phyloP scores from a whole-genome alignment of 2,797 vertebrate species.

The Halcyon leucocephala region DNA sequence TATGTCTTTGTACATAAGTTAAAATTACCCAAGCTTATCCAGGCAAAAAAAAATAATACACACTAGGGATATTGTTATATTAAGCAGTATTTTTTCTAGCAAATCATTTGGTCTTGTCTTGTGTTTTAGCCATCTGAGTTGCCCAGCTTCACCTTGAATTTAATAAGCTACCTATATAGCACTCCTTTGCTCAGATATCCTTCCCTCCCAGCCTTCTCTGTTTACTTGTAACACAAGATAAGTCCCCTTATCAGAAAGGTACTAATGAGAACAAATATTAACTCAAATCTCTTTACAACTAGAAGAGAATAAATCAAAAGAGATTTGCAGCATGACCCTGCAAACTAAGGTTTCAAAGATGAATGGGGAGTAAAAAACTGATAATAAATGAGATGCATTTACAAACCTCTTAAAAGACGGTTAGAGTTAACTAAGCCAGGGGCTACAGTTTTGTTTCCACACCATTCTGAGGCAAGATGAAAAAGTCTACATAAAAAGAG shows the following conservation, averaged over 20 bases:
- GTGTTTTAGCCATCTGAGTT: background rate
- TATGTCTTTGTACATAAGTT: background rate
- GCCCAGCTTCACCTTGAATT: constrained; percentile 15
- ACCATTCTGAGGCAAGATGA: background rate
- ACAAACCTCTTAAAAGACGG: constrained; percentile 13
- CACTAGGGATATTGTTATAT: background rate
- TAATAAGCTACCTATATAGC: background rate
- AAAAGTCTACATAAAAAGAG: constrained; percentile 24
- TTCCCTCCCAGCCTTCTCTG: background rate
- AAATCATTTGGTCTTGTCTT: background rate
- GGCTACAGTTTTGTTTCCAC: constrained; percentile 1
- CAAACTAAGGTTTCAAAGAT: constrained; percentile 32
- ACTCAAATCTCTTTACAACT: constrained; percentile 22
- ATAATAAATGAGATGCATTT: constrained; percentile 20
- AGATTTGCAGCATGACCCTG: background rate
- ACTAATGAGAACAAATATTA: constrained; percentile 27
- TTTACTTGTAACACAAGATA: background rate
- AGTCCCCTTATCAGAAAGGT: background rate
- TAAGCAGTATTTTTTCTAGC: background rate
- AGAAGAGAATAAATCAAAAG: background rate
- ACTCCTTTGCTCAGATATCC: background rate
- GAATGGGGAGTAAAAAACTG: background rate
- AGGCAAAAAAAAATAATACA: background rate
- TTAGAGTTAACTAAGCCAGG: background rate
- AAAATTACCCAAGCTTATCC: background rate